phyloP scores from a whole-genome alignment of 2,113 vertebrate genomes.

The Lepisosteus osseus region DNA sequence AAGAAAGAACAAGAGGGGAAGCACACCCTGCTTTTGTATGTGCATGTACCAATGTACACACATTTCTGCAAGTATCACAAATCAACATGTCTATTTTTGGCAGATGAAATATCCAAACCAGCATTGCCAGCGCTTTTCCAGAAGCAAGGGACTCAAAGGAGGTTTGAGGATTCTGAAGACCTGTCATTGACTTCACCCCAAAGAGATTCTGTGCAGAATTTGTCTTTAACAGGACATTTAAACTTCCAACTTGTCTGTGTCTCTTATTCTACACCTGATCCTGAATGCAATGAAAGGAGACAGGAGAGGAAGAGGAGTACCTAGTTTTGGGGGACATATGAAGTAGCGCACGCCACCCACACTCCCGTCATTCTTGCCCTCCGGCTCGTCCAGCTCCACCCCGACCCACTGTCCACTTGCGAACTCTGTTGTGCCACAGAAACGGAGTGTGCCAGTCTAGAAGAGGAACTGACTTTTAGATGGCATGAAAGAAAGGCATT shows the following conservation, averaged over 20 bases:
- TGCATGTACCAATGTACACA: no score
- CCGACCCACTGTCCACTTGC: slow-evolving; percentile 92
- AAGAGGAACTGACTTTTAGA: slow-evolving; percentile 4
- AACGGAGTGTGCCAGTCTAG: slow-evolving; percentile 80
- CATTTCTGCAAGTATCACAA: no score
- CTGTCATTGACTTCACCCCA: not conserved
- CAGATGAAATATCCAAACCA: no score
- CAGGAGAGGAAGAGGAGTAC: slow-evolving; percentile 45
- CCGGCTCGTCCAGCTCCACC: slow-evolving; percentile 84
- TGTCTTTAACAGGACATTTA: not conserved
- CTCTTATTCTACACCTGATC: no score
- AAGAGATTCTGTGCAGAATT: not conserved
- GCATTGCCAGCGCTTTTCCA: no score
- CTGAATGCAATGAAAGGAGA: not conserved
- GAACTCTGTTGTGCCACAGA: slow-evolving; percentile 88
- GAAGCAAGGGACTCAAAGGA: no score
- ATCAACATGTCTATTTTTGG: no score
- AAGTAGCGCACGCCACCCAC: slow-evolving; percentile 88
- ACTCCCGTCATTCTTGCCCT: slow-evolving; percentile 88
- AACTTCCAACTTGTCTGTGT: not conserved
- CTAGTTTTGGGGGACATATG: slow-evolving; percentile 85
- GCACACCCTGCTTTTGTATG: no score
- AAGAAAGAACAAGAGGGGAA: no score
- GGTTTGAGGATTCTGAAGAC: no score
- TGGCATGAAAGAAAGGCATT: not conserved